A percentile compares a stretch with the other conserved stretches of the same genome.
Conservation (phyloP, 2,888 invertebrate genomes). For the Dryococelus australis region DNA sequence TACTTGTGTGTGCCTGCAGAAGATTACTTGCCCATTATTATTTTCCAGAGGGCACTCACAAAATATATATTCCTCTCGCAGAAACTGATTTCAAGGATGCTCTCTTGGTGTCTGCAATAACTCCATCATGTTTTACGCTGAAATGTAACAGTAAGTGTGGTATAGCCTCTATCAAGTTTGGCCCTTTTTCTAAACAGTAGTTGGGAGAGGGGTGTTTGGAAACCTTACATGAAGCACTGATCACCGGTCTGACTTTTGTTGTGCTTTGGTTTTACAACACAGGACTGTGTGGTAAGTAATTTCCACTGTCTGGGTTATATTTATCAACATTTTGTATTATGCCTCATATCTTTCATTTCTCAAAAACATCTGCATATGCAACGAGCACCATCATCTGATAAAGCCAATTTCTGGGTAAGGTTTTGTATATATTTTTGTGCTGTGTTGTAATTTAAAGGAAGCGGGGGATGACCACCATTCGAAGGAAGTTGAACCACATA, state of each 20-base stretch:
- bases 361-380: background rate
- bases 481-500: background rate
- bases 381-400: background rate
- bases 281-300: slow-evolving; percentile 47
- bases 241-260: slow-evolving; percentile 29
- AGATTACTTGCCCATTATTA: background rate
- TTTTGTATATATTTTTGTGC: background rate
- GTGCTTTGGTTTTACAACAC: slow-evolving; percentile 47
- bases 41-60: background rate
- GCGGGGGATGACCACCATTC: background rate
- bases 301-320: background rate
- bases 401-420: background rate
- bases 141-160: background rate
- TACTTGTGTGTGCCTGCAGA: too few species aligned
- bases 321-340: background rate
- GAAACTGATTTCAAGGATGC: background rate
- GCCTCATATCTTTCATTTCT: background rate
- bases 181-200: too few species aligned
- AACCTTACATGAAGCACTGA: background rate
- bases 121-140: background rate
- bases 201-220: too few species aligned
- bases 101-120: slow-evolving; percentile 2
- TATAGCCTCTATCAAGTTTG: too few species aligned
- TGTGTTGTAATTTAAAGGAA: background rate
- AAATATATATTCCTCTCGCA: background rate